Percentiles rank a stretch among this genome's conserved stretches.
Evolutionary conservation across 2,113 vertebrate genomes (phyloP).

Genomic region (Campylorhamphus procurvoides): DNA sequence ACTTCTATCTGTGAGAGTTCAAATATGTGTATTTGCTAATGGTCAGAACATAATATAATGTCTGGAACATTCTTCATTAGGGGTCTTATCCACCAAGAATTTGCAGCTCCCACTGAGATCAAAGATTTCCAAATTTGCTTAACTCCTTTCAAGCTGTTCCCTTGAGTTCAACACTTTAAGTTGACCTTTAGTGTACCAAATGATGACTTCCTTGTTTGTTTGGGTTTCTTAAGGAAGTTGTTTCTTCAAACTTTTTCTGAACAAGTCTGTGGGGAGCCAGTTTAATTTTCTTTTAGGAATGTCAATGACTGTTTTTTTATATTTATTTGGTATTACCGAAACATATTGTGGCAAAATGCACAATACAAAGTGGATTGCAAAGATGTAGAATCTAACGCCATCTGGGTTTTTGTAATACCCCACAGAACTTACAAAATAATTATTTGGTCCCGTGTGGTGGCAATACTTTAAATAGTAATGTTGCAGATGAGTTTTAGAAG

Average conservation of each 20-base stretch:
- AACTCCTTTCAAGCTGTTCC: neutral
- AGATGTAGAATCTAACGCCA: neutral
- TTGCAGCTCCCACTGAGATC: neutral
- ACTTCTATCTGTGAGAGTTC: neutral
- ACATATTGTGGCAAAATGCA: neutral
- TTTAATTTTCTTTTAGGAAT: conserved; percentile 2
- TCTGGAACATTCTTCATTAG: neutral
- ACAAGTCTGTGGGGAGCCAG: neutral
- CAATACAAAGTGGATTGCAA: neutral
- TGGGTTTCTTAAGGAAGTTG: neutral
- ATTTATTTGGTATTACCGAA: conserved; percentile 29
- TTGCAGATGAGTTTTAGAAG: neutral
- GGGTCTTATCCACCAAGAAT: neutral
- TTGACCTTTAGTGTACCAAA: neutral
- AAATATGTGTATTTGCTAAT: conserved; percentile 19
- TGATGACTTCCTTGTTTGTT: neutral
- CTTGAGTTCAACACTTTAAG: neutral
- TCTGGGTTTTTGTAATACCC: neutral
- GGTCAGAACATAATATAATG: neutral
- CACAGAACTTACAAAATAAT: neutral
- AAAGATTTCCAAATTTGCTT: neutral
- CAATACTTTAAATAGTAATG: neutral
- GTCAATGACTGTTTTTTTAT: neutral
- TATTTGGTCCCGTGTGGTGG: neutral
- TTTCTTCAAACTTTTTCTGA: neutral